Evolutionary conservation across 1,140 invertebrate genomes (phyloP).

Genomic region (Micrasema minimum): DNA sequence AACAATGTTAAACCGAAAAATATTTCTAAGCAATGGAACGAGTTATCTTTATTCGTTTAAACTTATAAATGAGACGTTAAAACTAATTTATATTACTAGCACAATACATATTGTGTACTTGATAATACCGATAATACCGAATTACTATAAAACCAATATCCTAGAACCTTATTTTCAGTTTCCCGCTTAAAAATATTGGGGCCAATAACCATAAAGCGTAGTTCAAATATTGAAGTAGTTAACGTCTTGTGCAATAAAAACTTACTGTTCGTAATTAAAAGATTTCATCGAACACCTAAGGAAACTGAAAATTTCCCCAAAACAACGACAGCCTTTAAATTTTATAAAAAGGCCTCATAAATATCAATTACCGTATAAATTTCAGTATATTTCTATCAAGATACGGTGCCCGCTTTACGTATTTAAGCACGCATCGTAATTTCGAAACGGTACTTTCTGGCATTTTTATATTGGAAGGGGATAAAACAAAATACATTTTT

Average conservation of each 20-base stretch:
- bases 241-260: slow-evolving; percentile 2
- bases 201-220: neutral
- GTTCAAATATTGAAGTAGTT: neutral
- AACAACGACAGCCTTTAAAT: slow-evolving; percentile 19
- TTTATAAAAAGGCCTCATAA: slow-evolving; percentile 10
- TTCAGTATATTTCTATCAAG: slow-evolving; percentile 23
- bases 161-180: no score
- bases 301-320: slow-evolving; percentile 2
- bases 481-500: slow-evolving; percentile 2
- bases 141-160: no score
- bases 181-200: no score
- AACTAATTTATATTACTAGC: no score
- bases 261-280: neutral
- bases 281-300: slow-evolving; percentile 17
- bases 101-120: no score
- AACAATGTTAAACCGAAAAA: no score
- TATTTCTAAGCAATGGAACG: no score
- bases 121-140: no score
- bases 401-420: slow-evolving; percentile 12
- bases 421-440: slow-evolving; percentile 28
- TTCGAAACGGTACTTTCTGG: slow-evolving; percentile 11
- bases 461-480: slow-evolving; percentile 6
- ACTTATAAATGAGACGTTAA: no score
- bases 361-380: slow-evolving; percentile 29
- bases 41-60: no score